Percentiles rank a stretch among this genome's conserved stretches.
phyloP scores from a whole-genome alignment of 2,797 vertebrate genomes.

The Ataeniobius toweri region DNA sequence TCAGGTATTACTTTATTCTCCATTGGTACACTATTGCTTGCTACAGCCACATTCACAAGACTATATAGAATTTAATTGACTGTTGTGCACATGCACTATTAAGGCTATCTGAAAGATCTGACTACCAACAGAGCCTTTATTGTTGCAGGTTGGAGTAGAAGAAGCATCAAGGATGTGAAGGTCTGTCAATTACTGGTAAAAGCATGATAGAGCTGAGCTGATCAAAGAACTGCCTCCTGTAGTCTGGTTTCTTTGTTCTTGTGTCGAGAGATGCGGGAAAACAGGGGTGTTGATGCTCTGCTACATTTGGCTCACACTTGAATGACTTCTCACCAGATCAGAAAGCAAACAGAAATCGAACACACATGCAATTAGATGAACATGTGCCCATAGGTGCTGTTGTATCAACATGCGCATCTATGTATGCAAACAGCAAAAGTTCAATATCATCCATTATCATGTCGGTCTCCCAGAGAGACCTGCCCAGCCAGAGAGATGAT shows the following conservation, averaged over 20 bases:
- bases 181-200: slow-evolving; percentile 66
- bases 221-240: slow-evolving; percentile 71
- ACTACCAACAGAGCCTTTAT: slow-evolving; percentile 12
- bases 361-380: slow-evolving; percentile 11
- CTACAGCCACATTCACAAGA: not conserved
- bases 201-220: slow-evolving; percentile 53
- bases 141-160: slow-evolving; percentile 28
- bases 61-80: not conserved
- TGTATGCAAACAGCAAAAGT: slow-evolving; percentile 18
- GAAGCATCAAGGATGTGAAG: slow-evolving; percentile 37
- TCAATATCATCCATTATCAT: slow-evolving; percentile 11
- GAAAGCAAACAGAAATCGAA: slow-evolving; percentile 32
- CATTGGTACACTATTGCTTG: not conserved
- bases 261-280: slow-evolving; percentile 54
- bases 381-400: not conserved
- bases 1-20: not conserved
- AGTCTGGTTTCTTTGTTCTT: slow-evolving; percentile 73
- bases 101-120: slow-evolving; percentile 2
- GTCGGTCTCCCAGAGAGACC: slow-evolving; percentile 15
- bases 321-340: slow-evolving; percentile 43
- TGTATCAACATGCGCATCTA: not conserved
- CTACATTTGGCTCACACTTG: slow-evolving; percentile 48
- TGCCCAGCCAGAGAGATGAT: slow-evolving; percentile 46
- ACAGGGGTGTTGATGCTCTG: slow-evolving; percentile 22
- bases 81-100: slow-evolving; percentile 11